These are phyloP conservation scores for Trilocha varians DNA, from an alignment of 2,888 invertebrate genomes.

Conservation along the genomic window DNA sequence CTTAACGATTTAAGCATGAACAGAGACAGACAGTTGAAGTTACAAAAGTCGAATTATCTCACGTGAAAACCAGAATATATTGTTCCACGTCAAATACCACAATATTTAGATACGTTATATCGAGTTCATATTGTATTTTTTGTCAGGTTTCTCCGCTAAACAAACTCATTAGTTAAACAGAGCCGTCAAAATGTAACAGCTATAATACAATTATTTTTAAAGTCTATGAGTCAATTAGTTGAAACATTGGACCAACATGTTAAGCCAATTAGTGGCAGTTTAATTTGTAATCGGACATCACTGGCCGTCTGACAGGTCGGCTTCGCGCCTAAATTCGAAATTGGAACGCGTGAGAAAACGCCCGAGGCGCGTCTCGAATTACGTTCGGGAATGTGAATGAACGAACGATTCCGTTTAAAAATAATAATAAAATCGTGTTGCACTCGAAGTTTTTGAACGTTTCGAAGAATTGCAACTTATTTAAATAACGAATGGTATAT, in stretches of 20 bases:
- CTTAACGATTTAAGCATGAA: too few relatives aligned
- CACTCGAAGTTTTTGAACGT: conserved; percentile 33
- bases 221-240: conserved; percentile 1
- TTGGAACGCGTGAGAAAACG: conserved; percentile 59
- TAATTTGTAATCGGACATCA: conserved; percentile 14
- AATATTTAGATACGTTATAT: not conserved
- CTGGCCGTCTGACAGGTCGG: conserved; percentile 32
- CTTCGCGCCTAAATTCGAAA: conserved; percentile 60
- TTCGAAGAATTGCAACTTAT: conserved; percentile 6
- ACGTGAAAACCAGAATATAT: too few relatives aligned
- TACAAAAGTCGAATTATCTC: too few relatives aligned
- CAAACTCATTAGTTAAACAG: not conserved
- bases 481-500: not conserved
- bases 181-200: not conserved
- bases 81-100: too few relatives aligned
- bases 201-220: not conserved
- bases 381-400: conserved; percentile 50
- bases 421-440: conserved; percentile 13
- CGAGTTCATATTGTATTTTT: too few relatives aligned
- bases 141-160: too few relatives aligned
- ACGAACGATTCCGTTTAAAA: conserved; percentile 16
- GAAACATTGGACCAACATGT: not conserved
- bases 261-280: conserved; percentile 8
- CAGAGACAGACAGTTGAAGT: too few relatives aligned
- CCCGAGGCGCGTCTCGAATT: conserved; percentile 45